A percentile compares a stretch with the other conserved stretches of the same genome.
Conservation (phyloP, 2,888 invertebrate species). For the Philaethria dido region DNA sequence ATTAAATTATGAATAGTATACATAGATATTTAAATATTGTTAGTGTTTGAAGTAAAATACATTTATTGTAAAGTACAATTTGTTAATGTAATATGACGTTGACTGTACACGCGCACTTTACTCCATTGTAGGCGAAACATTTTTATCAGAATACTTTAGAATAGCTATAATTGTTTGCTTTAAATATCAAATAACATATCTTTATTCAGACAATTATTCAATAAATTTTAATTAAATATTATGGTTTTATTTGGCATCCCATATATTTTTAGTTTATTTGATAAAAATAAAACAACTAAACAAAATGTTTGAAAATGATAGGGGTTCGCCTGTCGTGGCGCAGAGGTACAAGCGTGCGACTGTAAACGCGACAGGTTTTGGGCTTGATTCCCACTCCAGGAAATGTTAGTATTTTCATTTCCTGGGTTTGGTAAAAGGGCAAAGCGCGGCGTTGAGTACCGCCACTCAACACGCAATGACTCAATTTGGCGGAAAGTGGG, state of each 20-base stretch:
- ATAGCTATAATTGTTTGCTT: constrained; percentile 64
- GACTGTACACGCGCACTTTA: constrained; percentile 72
- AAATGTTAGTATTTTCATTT: no score
- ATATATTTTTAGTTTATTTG: neutral
- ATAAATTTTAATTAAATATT: constrained; percentile 70
- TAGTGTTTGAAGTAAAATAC: constrained; percentile 1
- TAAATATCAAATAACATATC: constrained; percentile 60
- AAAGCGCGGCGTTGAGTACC: no score
- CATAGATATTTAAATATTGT: constrained; percentile 9
- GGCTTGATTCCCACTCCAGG: no score
- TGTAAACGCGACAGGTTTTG: no score
- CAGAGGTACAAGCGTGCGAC: no score
- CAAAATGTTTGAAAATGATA: no score
- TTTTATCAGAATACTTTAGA: constrained; percentile 55
- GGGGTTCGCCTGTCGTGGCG: no score
- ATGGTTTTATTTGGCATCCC: constrained; percentile 51
- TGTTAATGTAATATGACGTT: constrained; percentile 22
- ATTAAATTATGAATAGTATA: neutral
- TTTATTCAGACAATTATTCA: constrained; percentile 67
- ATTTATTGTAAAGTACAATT: constrained; percentile 10
- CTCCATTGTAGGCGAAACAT: constrained; percentile 63
- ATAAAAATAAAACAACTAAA: no score
- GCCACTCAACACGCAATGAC: no score
- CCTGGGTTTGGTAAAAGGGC: no score
- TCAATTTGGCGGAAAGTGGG: no score